phyloP scores from a whole-genome alignment of 2,888 invertebrate species.

The Drosophila birchii region DNA sequence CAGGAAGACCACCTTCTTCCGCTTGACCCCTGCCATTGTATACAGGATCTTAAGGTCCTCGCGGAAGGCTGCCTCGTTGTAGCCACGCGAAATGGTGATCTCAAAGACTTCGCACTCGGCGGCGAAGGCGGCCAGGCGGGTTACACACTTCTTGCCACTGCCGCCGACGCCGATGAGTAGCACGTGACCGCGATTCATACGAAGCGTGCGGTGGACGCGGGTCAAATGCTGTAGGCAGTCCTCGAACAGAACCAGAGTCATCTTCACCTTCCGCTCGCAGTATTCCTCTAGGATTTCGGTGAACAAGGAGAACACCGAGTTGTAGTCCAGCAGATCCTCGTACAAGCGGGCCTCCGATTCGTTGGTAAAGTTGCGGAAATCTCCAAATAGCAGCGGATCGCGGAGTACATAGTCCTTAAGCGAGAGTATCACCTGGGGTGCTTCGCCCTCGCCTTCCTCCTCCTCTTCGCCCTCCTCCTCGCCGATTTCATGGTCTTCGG shows the following conservation, averaged over 20 bases:
- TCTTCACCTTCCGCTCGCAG: constrained; percentile 90
- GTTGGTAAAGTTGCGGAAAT: constrained; percentile 93
- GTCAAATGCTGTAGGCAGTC: constrained; percentile 96
- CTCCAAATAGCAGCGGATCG: constrained; percentile 94
- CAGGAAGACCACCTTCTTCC: constrained; percentile 92
- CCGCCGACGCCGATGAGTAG: constrained; percentile 95
- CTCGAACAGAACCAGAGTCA: constrained; percentile 94
- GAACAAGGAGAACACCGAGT: constrained; percentile 94
- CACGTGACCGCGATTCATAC: constrained; percentile 92
- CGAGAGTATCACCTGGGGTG: constrained; percentile 53
- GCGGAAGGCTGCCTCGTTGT: constrained; percentile 92
- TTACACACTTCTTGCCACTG: constrained; percentile 93
- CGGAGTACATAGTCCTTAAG: constrained; percentile 89
- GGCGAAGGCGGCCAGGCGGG: constrained; percentile 92
- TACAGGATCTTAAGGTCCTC: constrained; percentile 94
- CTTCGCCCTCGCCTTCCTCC: constrained; percentile 47
- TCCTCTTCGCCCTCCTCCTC: constrained; percentile 57
- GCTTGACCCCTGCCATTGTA: constrained; percentile 90
- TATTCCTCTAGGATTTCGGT: constrained; percentile 96
- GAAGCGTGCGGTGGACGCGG: constrained; percentile 92
- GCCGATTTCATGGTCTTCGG: constrained; percentile 25
- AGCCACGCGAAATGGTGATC: constrained; percentile 93
- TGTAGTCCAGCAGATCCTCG: constrained; percentile 95
- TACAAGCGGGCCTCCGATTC: constrained; percentile 92
- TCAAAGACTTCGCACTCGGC: constrained; percentile 93